phyloP scores from a whole-genome alignment of 2,113 vertebrate species.

The Upupa epops region DNA sequence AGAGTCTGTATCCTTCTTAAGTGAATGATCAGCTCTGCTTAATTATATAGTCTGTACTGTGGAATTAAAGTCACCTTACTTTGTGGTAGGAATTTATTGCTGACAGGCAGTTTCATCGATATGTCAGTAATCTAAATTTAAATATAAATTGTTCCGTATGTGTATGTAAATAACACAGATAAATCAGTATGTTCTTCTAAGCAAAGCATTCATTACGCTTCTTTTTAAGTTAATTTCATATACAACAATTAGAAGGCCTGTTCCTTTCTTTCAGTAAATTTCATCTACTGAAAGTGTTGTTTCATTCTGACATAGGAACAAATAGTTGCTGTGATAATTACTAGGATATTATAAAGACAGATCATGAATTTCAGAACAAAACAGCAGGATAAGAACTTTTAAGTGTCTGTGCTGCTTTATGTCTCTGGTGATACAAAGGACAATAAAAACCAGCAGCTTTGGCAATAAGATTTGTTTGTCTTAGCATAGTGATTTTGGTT shows the following conservation, averaged over 20 bases:
- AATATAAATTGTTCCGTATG: background rate
- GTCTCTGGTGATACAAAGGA: background rate
- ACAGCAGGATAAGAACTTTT: background rate
- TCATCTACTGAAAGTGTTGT: background rate
- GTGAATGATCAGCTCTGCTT: background rate
- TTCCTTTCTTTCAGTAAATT: background rate
- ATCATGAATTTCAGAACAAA: background rate
- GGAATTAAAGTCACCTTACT: background rate
- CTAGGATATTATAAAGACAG: background rate
- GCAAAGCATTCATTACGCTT: fast-evolving
- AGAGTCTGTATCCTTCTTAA: background rate
- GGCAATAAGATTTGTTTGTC: background rate
- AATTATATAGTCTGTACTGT: background rate
- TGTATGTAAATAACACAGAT: background rate
- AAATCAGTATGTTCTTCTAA: background rate
- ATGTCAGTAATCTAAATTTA: background rate
- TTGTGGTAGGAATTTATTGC: background rate
- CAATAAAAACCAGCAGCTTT: background rate
- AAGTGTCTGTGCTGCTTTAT: background rate
- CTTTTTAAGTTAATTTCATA: background rate
- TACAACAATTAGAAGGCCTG: background rate
- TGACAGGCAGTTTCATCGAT: background rate
- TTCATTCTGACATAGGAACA: background rate
- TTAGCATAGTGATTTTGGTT: background rate
- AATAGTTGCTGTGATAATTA: background rate